Evolutionary conservation across 2,888 invertebrate genomes (phyloP).

Genomic region (Parelbella ahira): DNA sequence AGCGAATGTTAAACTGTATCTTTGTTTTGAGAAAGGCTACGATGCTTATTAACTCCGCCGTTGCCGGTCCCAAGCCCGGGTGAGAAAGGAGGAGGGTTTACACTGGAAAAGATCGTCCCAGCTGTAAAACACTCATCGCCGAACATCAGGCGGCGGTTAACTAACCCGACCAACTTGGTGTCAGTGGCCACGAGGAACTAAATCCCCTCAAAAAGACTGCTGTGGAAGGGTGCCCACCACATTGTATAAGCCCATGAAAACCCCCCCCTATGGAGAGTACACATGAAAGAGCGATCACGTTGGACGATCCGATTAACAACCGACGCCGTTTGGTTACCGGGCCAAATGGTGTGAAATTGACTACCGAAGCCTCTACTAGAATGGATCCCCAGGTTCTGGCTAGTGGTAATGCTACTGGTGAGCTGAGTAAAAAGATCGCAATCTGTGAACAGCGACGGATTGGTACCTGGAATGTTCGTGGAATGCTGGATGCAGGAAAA

Average conservation of each 20-base stretch:
- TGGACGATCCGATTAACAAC: conserved; percentile 19
- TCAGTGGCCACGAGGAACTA: conserved; percentile 22
- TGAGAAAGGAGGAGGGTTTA: conserved; percentile 10
- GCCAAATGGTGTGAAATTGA: conserved; percentile 24
- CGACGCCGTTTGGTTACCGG: conserved; percentile 22
- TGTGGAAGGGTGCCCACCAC: neutral
- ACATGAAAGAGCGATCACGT: neutral
- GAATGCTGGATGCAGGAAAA: neutral
- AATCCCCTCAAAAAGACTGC: conserved; percentile 2
- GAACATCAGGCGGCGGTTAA: conserved; percentile 7
- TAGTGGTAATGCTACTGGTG: conserved; percentile 1
- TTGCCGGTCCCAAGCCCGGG: conserved; percentile 11
- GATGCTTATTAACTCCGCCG: neutral
- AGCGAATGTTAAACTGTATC: too few relatives aligned
- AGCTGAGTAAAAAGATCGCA: neutral
- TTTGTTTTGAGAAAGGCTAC: too few relatives aligned
- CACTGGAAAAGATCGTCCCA: conserved; percentile 16
- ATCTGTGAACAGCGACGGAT: neutral
- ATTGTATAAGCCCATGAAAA: too few relatives aligned
- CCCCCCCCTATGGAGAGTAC: too few relatives aligned
- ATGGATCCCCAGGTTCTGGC: neutral
- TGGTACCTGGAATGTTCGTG: conserved; percentile 1
- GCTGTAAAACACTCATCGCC: conserved; percentile 24
- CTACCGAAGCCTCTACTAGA: conserved; percentile 4
- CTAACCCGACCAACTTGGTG: conserved; percentile 22